Percentiles rank a stretch among this genome's conserved stretches.
Evolutionary conservation across 1,140 invertebrate species (phyloP).

Genomic region (Drosophila nikananu): DNA sequence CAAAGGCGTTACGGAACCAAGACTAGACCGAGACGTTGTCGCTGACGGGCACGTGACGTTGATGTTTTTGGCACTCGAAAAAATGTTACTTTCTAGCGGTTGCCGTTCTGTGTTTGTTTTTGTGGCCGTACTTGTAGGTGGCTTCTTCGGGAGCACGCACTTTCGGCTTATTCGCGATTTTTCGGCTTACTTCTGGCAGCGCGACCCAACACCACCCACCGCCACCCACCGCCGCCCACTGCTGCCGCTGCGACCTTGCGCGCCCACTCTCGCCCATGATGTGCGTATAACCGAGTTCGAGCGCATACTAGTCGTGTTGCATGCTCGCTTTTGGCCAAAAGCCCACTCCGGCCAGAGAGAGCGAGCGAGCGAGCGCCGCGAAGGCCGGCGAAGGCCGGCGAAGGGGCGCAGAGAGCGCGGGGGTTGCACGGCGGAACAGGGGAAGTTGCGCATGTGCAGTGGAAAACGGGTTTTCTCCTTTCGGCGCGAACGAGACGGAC

Average conservation of each 20-base stretch:
- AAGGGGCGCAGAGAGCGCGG: slow-evolving; percentile 15
- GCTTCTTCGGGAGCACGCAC: slow-evolving; percentile 46
- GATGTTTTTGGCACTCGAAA: slow-evolving; percentile 31
- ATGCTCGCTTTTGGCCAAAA: slow-evolving; percentile 58
- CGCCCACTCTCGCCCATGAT: slow-evolving; percentile 82
- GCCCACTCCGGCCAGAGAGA: slow-evolving; percentile 37
- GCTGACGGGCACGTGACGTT: slow-evolving; percentile 43
- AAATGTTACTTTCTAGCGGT: slow-evolving; percentile 9
- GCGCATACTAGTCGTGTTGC: slow-evolving; percentile 84
- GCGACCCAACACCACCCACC: slow-evolving; percentile 16
- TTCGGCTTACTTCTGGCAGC: slow-evolving; percentile 1
- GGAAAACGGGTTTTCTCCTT: slow-evolving; percentile 65
- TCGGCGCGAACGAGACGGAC: slow-evolving; percentile 53
- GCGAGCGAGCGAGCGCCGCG: slow-evolving; percentile 20
- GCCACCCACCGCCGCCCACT: slow-evolving; percentile 5
- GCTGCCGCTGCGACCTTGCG: slow-evolving; percentile 53
- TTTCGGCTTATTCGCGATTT: slow-evolving; percentile 40
- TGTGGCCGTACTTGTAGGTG: slow-evolving; percentile 3
- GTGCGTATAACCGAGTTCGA: slow-evolving; percentile 81
- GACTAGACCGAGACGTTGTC: slow-evolving; percentile 15
- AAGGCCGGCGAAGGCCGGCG: neutral
- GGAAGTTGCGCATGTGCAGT: slow-evolving; percentile 51
- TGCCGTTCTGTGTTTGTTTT: slow-evolving; percentile 19
- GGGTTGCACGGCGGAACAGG: slow-evolving; percentile 43
- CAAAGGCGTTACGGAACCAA: slow-evolving; percentile 40